Percentiles rank a stretch among this genome's conserved stretches.
Conservation (phyloP, 2,888 invertebrate genomes). For the Glyphotaelius pellucidus region DNA sequence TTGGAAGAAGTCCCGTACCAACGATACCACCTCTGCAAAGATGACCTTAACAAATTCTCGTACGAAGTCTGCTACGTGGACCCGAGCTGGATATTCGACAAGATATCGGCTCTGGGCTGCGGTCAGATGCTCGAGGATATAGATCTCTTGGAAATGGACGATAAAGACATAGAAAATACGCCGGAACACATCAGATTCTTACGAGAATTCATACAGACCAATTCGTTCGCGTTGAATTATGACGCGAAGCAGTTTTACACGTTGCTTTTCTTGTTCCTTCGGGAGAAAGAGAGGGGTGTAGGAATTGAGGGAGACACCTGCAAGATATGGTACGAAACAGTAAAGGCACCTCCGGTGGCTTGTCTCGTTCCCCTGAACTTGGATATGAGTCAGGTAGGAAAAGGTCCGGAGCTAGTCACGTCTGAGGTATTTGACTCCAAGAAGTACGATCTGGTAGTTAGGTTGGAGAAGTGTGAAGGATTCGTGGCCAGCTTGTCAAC, state of each 20-base stretch:
- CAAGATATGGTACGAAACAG: slow-evolving; percentile 73
- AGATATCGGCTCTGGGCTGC: slow-evolving; percentile 87
- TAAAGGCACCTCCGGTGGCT: slow-evolving; percentile 78
- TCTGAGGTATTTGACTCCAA: slow-evolving; percentile 75
- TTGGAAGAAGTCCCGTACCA: slow-evolving; percentile 91
- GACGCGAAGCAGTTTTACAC: slow-evolving; percentile 91
- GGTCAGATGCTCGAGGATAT: slow-evolving; percentile 88
- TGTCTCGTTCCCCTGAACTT: slow-evolving; percentile 80
- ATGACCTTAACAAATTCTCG: slow-evolving; percentile 79
- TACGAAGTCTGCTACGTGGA: slow-evolving; percentile 85
- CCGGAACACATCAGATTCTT: slow-evolving; percentile 79
- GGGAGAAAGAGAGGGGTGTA: slow-evolving; percentile 55
- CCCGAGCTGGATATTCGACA: slow-evolving; percentile 87
- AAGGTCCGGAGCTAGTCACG: slow-evolving; percentile 69
- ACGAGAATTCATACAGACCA: slow-evolving; percentile 83
- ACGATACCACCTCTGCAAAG: slow-evolving; percentile 79
- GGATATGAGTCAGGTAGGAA: slow-evolving; percentile 71
- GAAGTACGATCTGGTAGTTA: slow-evolving; percentile 79
- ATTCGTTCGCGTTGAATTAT: slow-evolving; percentile 85
- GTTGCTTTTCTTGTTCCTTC: slow-evolving; percentile 72
- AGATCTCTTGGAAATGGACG: slow-evolving; percentile 75
- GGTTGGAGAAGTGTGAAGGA: slow-evolving; percentile 82
- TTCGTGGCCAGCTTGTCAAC: slow-evolving; percentile 87
- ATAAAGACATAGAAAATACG: slow-evolving; percentile 68
- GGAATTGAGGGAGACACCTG: slow-evolving; percentile 70